phyloP scores from a whole-genome alignment of 2,797 vertebrate genomes.

The Anolis apletophallus region DNA sequence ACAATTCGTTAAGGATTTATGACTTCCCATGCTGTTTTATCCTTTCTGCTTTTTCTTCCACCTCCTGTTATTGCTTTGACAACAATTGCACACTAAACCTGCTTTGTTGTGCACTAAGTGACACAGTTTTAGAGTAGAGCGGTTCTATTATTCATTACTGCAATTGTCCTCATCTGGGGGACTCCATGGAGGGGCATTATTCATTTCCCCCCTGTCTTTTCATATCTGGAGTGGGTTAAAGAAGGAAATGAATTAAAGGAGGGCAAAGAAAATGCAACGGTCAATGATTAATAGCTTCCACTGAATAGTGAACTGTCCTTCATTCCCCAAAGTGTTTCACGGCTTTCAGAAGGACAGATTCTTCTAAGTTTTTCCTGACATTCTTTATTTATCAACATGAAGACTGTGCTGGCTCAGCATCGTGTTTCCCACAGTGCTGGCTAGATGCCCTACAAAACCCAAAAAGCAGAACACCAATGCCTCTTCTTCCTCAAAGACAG shows the following conservation, averaged over 20 bases:
- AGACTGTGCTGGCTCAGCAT: neutral
- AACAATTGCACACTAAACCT: neutral
- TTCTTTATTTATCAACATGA: conserved; percentile 2
- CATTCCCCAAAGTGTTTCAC: neutral
- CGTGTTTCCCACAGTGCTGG: neutral
- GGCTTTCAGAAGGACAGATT: neutral
- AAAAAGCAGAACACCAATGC: neutral
- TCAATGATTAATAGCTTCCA: conserved; percentile 6
- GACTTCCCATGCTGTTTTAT: neutral
- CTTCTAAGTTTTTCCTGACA: neutral
- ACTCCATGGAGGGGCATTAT: neutral
- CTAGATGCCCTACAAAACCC: neutral
- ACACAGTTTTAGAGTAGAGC: neutral
- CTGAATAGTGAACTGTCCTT: neutral
- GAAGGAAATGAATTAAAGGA: neutral
- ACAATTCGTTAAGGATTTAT: neutral
- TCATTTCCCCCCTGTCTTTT: neutral
- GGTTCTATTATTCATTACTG: neutral
- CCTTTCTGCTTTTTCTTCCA: neutral
- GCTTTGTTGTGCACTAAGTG: neutral
- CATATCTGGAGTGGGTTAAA: neutral
- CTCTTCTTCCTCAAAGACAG: neutral
- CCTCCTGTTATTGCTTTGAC: neutral
- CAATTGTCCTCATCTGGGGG: neutral
- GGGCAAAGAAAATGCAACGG: neutral